phyloP scores from a whole-genome alignment of 30 jellyfish, hydroid and myxozoan genomes.

The Clytia hemisphaerica region DNA sequence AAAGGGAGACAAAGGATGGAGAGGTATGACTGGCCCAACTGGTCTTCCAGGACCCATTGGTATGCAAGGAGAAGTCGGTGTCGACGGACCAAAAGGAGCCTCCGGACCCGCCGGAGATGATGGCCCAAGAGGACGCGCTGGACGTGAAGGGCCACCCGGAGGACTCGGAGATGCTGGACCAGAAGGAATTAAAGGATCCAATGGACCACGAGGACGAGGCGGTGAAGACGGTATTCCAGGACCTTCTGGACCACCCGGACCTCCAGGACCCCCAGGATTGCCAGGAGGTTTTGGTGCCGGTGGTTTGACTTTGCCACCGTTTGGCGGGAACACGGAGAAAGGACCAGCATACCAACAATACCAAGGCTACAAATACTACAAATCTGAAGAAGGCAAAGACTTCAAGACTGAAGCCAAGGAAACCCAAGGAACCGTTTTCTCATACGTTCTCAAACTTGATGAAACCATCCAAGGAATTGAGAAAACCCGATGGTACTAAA shows the following conservation, averaged over 20 bases:
- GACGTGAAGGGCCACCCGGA: slow-evolving; percentile 72
- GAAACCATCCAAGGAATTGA: slow-evolving; percentile 15
- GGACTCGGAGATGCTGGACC: slow-evolving; percentile 54
- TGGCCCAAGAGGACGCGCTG: slow-evolving; percentile 52
- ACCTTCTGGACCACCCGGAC: slow-evolving; percentile 89
- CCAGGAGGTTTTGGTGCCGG: slow-evolving; percentile 22
- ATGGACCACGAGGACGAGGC: slow-evolving; percentile 63
- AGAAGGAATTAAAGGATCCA: slow-evolving; percentile 55
- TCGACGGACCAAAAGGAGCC: slow-evolving; percentile 24
- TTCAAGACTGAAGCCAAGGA: neutral
- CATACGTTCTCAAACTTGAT: neutral
- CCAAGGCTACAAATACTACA: slow-evolving; percentile 16
- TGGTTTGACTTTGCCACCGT: slow-evolving; percentile 3
- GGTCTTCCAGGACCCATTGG: slow-evolving; percentile 76
- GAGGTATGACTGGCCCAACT: slow-evolving; percentile 60
- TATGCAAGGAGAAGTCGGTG: slow-evolving; percentile 47
- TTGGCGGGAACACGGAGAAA: slow-evolving; percentile 23
- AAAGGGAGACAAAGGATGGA: slow-evolving; percentile 71
- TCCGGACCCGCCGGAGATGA: slow-evolving; percentile 40
- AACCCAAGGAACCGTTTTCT: slow-evolving; percentile 23
- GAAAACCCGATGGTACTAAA: slow-evolving; percentile 53
- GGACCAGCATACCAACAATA: slow-evolving; percentile 40
- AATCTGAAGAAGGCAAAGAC: slow-evolving; percentile 19
- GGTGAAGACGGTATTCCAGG: slow-evolving; percentile 84
- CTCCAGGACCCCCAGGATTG: slow-evolving; percentile 85